A percentile compares a stretch with the other conserved stretches of the same genome.
Conservation (phyloP, 2,888 invertebrate species). For the Hyalella azteca region DNA sequence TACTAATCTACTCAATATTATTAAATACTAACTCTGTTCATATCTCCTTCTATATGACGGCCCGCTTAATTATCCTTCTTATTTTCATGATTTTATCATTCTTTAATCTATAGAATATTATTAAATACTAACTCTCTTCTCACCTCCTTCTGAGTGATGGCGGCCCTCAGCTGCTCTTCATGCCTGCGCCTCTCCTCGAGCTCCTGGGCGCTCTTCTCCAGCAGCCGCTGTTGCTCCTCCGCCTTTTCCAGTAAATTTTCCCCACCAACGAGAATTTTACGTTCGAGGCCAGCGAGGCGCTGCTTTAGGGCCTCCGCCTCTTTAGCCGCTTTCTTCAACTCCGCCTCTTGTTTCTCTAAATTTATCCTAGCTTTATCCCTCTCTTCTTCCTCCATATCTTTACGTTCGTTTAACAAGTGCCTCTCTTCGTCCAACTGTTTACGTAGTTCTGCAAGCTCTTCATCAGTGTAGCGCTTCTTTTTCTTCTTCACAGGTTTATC, state of each 20-base stretch:
- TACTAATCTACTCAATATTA: too few species aligned
- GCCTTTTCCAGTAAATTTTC: slow-evolving; percentile 97
- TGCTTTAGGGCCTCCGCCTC: slow-evolving; percentile 34
- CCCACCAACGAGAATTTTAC: slow-evolving; percentile 95
- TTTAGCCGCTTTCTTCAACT: slow-evolving; percentile 63
- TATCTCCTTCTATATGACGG: too few species aligned
- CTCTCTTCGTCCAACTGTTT: slow-evolving; percentile 56
- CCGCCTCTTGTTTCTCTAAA: slow-evolving; percentile 63
- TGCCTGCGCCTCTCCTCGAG: slow-evolving; percentile 78
- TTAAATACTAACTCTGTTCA: too few species aligned
- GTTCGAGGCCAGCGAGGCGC: slow-evolving; percentile 81
- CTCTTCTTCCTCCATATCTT: slow-evolving; percentile 66
- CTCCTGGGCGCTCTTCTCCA: slow-evolving; percentile 86
- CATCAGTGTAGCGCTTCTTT: slow-evolving; percentile 53
- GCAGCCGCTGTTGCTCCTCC: slow-evolving; percentile 85
- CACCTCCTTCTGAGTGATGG: slow-evolving; percentile 85
- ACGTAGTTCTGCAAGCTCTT: slow-evolving; percentile 49
- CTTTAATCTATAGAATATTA: too few species aligned
- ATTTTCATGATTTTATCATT: too few species aligned
- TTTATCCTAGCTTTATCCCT: slow-evolving; percentile 64
- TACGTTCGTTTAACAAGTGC: slow-evolving; percentile 46
- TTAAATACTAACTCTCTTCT: too few species aligned
- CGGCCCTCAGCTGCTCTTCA: slow-evolving; percentile 80
- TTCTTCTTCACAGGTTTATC: slow-evolving; percentile 49
- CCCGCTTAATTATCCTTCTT: too few species aligned